Base-by-base conservation (phyloP, 2,888 invertebrate genomes). In the Cephus rjabovi region DNA sequence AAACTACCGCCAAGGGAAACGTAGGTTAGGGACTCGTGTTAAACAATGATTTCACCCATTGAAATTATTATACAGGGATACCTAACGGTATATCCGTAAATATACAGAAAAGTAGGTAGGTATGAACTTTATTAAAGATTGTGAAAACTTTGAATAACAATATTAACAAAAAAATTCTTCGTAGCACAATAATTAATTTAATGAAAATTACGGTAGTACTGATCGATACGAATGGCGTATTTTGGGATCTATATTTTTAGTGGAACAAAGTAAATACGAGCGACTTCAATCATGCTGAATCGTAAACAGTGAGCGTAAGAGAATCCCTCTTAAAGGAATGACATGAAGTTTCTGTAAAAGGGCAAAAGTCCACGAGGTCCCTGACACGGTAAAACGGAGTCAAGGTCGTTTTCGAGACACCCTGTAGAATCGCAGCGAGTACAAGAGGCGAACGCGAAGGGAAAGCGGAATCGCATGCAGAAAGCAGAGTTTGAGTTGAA, bases 401-500 rank as follows among this genome's bases (percentile, higher is more conserved):
- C 74, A 74, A 74, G 74, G 74, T 74, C 74, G 37, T 30, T 30
- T 56, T 34, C 74, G 37, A 74, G 74, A 74, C 74, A 74, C 74
- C 74, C 74, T 74, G 74, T 74, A 74, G 74, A 74, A 35, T 35
- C 12, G 71, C 71, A 23, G 56, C 56, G 23, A 56, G 56, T 56
- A 56, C 23, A 56, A 56, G 56, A 56, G 56, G 23, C 23, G 23
- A 56, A 56, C 56, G 9, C 56, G 23, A 79, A 79, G 80, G 71
- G 71, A 71, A 71, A 71, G 71, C 86, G 82, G 85, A 82, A 84
- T 86, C 87, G 85, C 88, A 89, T 86, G 87, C 87, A 86, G 88
- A 87, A 87, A 87, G 86, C 85, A 84, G 89, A 89, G 90, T 88
- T 89, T 85, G 88, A 89, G 90, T 87, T 88, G 89, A 91, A 90